Conservation (phyloP, 2,888 invertebrate genomes). For the Rotaria macrura region DNA sequence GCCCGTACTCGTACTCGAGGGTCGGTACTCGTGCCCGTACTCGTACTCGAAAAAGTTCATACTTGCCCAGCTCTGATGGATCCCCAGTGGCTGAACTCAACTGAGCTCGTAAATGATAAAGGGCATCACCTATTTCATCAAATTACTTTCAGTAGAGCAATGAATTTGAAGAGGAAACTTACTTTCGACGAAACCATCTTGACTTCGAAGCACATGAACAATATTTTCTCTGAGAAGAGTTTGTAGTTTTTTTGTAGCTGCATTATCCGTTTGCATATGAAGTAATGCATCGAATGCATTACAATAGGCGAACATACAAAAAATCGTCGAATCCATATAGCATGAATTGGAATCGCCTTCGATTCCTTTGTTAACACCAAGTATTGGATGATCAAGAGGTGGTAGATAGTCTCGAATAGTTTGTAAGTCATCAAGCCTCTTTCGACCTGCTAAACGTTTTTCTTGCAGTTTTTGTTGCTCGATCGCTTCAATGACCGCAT, state of each 20-base stretch:
- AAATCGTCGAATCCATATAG: slow-evolving; percentile 84
- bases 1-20: too few species aligned
- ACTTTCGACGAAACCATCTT: slow-evolving; percentile 22
- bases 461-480: not conserved
- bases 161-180: not conserved
- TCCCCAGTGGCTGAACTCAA: not conserved
- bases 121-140: not conserved
- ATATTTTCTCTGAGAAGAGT: slow-evolving; percentile 72
- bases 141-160: not conserved
- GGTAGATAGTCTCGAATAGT: not conserved
- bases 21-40: too few species aligned
- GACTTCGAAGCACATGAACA: slow-evolving; percentile 75
- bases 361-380: slow-evolving; percentile 40
- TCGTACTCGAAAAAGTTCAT: too few species aligned
- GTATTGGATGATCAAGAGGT: not conserved
- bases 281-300: slow-evolving; percentile 76
- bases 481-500: not conserved
- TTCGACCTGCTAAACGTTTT: not conserved
- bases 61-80: too few species aligned
- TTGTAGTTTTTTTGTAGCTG: slow-evolving; percentile 45
- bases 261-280: slow-evolving; percentile 57
- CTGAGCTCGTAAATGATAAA: not conserved
- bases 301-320: slow-evolving; percentile 93
- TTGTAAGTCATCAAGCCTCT: not conserved
- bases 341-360: slow-evolving; percentile 97